phyloP scores from a whole-genome alignment of 2,797 vertebrate genomes.

The Podargus strigoides region DNA sequence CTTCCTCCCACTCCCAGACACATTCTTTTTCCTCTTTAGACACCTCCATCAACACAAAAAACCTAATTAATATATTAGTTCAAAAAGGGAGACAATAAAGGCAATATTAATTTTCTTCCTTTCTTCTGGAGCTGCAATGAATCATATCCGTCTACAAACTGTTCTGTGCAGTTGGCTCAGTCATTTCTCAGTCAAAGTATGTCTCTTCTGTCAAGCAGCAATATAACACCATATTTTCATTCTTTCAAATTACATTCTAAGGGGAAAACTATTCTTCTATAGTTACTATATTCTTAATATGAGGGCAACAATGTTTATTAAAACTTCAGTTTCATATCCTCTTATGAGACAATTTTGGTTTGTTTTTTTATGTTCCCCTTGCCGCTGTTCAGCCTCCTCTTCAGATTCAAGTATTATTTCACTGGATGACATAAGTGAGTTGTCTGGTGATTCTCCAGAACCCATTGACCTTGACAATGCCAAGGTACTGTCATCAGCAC shows the following conservation, averaged over 20 bases:
- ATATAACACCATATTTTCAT: neutral
- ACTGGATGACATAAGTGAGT: conserved; percentile 75
- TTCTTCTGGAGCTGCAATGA: neutral
- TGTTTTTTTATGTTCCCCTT: neutral
- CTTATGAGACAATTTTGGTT: neutral
- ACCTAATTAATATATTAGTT: neutral
- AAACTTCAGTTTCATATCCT: neutral
- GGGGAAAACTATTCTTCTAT: neutral
- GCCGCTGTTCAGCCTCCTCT: neutral
- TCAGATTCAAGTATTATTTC: conserved; percentile 26
- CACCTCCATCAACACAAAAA: neutral
- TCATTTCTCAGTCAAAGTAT: neutral
- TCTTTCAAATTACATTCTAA: neutral
- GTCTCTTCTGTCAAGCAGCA: neutral
- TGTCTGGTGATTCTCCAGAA: conserved; percentile 87
- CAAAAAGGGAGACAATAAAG: neutral
- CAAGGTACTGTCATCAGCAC: conserved; percentile 5
- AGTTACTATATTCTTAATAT: neutral
- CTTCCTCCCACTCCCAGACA: neutral
- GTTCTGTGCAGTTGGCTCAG: neutral
- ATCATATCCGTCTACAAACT: neutral
- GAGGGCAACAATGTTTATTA: conserved; percentile 21
- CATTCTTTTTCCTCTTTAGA: neutral
- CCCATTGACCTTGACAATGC: conserved; percentile 62
- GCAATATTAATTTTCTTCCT: neutral